A percentile compares a stretch with the other conserved stretches of the same genome.
Evolutionary conservation across 2,113 vertebrate species (phyloP).

Genomic region (Nicator chloris): DNA sequence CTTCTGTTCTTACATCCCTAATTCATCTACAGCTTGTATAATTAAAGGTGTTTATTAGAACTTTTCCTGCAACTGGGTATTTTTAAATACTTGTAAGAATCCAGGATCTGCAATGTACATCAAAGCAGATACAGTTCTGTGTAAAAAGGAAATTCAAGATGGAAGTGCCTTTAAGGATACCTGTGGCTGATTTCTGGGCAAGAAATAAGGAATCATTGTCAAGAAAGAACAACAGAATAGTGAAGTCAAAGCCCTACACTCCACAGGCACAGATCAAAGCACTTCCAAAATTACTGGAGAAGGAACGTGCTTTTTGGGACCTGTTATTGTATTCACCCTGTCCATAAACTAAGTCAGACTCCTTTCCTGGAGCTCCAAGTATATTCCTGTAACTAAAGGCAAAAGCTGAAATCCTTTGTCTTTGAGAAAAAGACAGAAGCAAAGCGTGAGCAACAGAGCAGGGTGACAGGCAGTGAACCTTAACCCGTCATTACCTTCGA

Average conservation of each 20-base stretch:
- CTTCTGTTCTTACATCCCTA: not conserved
- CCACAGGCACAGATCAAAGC: not conserved
- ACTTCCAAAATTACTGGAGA: not conserved
- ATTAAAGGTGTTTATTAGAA: not conserved
- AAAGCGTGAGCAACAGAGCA: not conserved
- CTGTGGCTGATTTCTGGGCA: not conserved
- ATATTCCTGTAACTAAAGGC: not conserved
- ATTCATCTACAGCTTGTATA: not conserved
- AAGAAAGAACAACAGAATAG: not conserved
- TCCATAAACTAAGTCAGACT: not conserved
- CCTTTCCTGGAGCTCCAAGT: not conserved
- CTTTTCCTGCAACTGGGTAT: not conserved
- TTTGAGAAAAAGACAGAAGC: not conserved
- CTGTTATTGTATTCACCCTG: not conserved
- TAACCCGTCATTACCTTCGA: not conserved
- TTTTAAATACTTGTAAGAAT: not conserved
- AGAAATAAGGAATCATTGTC: not conserved
- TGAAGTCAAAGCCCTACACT: not conserved
- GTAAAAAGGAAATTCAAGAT: not conserved
- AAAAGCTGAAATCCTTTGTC: not conserved
- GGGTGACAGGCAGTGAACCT: not conserved
- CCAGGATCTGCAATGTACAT: not conserved
- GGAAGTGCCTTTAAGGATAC: not conserved
- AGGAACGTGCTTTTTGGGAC: not conserved
- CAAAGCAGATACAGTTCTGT: not conserved